phyloP scores from a whole-genome alignment of 2,797 vertebrate species.

The Agapornis canus region DNA sequence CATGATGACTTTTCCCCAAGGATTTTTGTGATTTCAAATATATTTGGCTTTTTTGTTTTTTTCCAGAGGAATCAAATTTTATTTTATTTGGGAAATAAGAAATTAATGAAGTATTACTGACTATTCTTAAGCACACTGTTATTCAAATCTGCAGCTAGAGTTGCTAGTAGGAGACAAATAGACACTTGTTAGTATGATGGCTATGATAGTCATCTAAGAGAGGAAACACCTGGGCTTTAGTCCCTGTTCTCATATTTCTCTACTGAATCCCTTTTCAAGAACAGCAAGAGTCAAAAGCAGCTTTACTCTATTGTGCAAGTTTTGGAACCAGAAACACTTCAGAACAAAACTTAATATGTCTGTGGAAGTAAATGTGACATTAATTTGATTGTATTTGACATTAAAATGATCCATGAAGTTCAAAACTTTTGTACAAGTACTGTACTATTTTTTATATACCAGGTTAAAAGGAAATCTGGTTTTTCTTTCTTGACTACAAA shows the following conservation, averaged over 20 bases:
- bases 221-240: background rate
- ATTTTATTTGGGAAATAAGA: background rate
- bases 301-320: background rate
- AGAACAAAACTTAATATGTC: background rate
- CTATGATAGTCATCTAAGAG: background rate
- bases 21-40: background rate
- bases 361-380: background rate
- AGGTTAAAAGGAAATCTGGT: background rate
- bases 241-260: background rate
- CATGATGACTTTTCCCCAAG: background rate
- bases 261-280: background rate
- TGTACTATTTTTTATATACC: background rate
- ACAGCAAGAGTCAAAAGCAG: background rate
- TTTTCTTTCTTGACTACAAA: background rate
- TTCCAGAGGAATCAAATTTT: background rate
- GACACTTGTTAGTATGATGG: background rate
- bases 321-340: background rate
- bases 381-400: background rate
- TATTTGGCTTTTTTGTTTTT: background rate
- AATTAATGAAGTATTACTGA: background rate
- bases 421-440: background rate
- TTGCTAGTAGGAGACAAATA: background rate
- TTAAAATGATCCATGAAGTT: background rate
- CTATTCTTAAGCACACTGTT: background rate
- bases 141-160: background rate